phyloP scores from a whole-genome alignment of 2,113 vertebrate species.

The Corydoras sp. region DNA sequence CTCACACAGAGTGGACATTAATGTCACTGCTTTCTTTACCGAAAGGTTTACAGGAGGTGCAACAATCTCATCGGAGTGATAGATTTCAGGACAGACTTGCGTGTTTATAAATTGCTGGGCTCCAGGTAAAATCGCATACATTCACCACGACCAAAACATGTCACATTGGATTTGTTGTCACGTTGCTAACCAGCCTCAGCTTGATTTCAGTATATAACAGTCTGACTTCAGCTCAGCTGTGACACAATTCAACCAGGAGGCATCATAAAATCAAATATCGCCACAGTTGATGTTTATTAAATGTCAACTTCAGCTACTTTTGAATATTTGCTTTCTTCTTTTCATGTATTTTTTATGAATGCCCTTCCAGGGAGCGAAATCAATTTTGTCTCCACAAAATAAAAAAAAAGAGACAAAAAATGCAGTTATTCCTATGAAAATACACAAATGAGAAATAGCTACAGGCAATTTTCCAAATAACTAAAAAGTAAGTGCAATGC shows the following conservation, averaged over 20 bases:
- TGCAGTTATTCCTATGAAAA: slow-evolving; percentile 45
- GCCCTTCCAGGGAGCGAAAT: slow-evolving; percentile 32
- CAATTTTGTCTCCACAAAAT: slow-evolving; percentile 47
- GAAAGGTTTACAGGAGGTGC: no score
- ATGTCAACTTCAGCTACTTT: slow-evolving; percentile 38
- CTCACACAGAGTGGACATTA: no score
- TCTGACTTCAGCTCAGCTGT: neutral
- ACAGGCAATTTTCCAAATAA: slow-evolving; percentile 24
- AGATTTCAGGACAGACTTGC: no score
- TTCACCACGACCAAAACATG: no score
- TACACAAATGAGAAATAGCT: slow-evolving; percentile 44
- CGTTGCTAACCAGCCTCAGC: no score
- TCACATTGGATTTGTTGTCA: no score
- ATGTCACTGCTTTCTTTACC: no score
- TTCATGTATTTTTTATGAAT: slow-evolving; percentile 34
- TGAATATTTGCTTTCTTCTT: slow-evolving; percentile 41
- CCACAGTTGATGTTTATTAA: slow-evolving; percentile 53
- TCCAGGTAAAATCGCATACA: no score
- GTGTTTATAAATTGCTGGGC: no score
- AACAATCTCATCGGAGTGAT: no score
- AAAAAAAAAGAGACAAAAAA: slow-evolving; percentile 38
- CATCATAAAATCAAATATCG: neutral
- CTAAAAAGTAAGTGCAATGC: neutral
- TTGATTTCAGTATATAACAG: no score
- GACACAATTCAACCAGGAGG: neutral